These are phyloP conservation scores for Apostichopus japonicus DNA, from an alignment of 35 echinoderm and acorn worm genomes.

Conservation along the genomic window DNA sequence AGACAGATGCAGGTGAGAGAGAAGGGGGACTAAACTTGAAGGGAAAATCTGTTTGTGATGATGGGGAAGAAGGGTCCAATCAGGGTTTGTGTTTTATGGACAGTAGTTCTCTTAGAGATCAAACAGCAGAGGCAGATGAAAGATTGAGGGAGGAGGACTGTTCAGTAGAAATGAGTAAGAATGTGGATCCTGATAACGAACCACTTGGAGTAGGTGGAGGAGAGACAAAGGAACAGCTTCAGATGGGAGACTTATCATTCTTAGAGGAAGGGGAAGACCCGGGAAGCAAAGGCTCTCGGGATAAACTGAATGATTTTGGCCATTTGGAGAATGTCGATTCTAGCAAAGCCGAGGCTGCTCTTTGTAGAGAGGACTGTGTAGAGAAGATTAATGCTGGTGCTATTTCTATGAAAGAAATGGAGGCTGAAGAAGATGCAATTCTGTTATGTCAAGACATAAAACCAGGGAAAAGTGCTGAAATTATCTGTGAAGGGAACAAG, in stretches of 20 bases:
- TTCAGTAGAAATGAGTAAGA: not conserved
- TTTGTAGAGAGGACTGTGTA: not conserved
- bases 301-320: too few relatives aligned
- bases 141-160: too few relatives aligned
- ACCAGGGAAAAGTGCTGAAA: not conserved
- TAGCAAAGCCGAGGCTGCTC: not conserved
- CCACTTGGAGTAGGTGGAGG: not conserved
- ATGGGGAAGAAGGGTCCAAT: too few relatives aligned
- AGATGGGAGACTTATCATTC: not conserved
- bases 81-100: too few relatives aligned
- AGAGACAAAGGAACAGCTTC: not conserved
- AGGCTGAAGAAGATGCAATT: not conserved
- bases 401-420: not conserved
- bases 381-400: not conserved
- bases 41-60: not conserved
- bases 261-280: not conserved
- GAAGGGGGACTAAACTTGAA: not conserved
- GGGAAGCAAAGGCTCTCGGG: too few relatives aligned
- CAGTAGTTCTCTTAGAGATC: too few relatives aligned
- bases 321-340: not conserved
- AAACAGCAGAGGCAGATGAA: too few relatives aligned
- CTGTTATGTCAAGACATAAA: not conserved
- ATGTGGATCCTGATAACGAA: not conserved
- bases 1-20: not conserved
- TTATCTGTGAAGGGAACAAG: not conserved